Conservation (phyloP, 2,113 vertebrate species). For the Tyrannus savana region DNA sequence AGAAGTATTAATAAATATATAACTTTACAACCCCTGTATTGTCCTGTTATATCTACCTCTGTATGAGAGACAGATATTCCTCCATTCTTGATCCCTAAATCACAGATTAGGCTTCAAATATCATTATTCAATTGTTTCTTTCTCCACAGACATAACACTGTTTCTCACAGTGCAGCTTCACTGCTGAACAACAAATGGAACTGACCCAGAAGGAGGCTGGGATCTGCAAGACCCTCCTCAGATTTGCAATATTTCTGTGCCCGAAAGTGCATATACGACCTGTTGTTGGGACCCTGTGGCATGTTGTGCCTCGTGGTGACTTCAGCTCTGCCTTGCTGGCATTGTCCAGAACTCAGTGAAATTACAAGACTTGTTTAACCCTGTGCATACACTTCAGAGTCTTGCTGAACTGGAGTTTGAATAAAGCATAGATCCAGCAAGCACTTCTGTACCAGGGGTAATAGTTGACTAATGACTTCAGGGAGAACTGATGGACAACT, state of each 20-base stretch:
- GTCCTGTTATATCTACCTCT: background rate
- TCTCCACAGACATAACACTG: background rate
- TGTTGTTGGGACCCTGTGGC: background rate
- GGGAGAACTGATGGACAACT: background rate
- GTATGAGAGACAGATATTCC: background rate
- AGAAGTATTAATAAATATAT: background rate
- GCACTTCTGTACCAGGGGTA: background rate
- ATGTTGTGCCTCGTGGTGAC: background rate
- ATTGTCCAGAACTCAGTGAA: background rate
- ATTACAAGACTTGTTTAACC: background rate
- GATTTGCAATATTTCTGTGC: background rate
- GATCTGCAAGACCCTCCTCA: background rate
- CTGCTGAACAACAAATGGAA: background rate
- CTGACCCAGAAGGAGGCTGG: fast-evolving
- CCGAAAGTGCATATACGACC: fast-evolving
- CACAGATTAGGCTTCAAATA: background rate
- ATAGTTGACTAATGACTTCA: background rate
- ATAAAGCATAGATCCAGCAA: background rate
- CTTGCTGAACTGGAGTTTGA: background rate
- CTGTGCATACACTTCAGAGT: background rate
- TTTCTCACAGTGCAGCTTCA: background rate
- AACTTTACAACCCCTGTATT: background rate
- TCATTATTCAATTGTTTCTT: background rate
- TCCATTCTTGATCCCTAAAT: background rate
- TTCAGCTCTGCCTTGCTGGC: background rate